Conservation (phyloP, 1,140 invertebrate species). For the Lineus longissimus region DNA sequence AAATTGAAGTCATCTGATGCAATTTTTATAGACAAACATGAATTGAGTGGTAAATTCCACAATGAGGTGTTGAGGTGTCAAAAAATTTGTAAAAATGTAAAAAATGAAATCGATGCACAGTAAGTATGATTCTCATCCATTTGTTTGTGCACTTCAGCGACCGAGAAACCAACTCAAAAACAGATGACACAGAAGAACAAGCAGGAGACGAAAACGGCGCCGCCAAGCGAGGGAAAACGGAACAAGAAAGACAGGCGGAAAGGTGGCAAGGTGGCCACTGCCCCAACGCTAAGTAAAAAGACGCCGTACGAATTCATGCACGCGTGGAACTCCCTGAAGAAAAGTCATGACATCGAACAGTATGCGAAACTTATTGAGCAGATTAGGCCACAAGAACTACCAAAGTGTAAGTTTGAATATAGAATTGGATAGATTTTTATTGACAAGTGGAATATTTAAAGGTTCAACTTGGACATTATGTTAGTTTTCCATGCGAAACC, state of each 20-base stretch:
- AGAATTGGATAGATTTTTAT: not conserved
- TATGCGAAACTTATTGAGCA: constrained; percentile 44
- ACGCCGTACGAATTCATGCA: constrained; percentile 50
- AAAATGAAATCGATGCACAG: no score
- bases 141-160: no score
- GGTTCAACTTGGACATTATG: not conserved
- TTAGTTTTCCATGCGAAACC: not conserved
- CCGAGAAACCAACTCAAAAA: no score
- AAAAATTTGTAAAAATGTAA: no score
- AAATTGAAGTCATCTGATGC: no score
- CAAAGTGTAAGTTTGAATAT: constrained; percentile 32
- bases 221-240: not conserved
- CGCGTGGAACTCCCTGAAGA: constrained; percentile 47
- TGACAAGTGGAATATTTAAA: not conserved
- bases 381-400: constrained; percentile 37
- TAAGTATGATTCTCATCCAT: no score
- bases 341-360: constrained; percentile 28
- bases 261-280: not conserved
- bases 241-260: not conserved
- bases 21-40: no score
- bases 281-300: constrained; percentile 29
- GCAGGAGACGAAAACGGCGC: constrained; percentile 1
- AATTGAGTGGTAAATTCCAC: no score
- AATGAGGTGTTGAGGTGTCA: no score
- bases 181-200: not conserved